Base-by-base conservation (phyloP, 1,140 invertebrate genomes). In the Trichomalopsis sarcophagae region DNA sequence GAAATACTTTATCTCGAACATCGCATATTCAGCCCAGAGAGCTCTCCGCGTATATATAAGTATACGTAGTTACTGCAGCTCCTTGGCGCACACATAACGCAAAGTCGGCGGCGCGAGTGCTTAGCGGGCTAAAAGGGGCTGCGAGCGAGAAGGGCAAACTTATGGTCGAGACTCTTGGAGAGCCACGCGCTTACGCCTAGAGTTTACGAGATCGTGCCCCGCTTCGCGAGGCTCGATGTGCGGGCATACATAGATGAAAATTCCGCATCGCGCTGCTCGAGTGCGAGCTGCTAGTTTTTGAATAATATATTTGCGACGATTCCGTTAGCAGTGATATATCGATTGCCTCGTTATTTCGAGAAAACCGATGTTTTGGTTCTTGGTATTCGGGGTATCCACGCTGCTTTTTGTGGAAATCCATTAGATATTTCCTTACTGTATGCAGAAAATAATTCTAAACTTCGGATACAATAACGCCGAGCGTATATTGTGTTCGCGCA, bases 121-220 rank as follows among this genome's bases (percentile, higher is more conserved):
- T 47, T 50, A 47, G 50, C 55, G 11, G 55, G n/a, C 30, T 69
- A 69, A 81, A n/a, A 75, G 30, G 21, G 23, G 40, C 55, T 73
- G 11, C 17, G 55, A 75, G 55, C 4, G 17, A 40, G 27, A 30
- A 68, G 81, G 81, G 74, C 30, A 55, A 83, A 77, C 81, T 83
- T 77, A 76, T 66, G 50, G 55, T 6, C 13, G 27, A 36, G 81
- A 66, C 73, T 74, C 36, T 13, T 23, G 27, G 10, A 50, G 30
- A 44, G 2, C 33, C 36, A 3, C 17, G 14, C 33, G 27, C 44
- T 68, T n/a, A 68, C 55, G 55, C 68, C 40, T 14, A 9, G 33
- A 77, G 36, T 83, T 83, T 83, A 77, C 74, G 81, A 83, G 74
- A 33, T n/a, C 62, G n/a, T 33, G 71, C 44, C 71, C n/a, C 44